Evolutionary conservation across 2,113 vertebrate genomes (phyloP), one percentile per base, ranked within the genome.

Genomic region (Ramphastos sulfuratus): DNA sequence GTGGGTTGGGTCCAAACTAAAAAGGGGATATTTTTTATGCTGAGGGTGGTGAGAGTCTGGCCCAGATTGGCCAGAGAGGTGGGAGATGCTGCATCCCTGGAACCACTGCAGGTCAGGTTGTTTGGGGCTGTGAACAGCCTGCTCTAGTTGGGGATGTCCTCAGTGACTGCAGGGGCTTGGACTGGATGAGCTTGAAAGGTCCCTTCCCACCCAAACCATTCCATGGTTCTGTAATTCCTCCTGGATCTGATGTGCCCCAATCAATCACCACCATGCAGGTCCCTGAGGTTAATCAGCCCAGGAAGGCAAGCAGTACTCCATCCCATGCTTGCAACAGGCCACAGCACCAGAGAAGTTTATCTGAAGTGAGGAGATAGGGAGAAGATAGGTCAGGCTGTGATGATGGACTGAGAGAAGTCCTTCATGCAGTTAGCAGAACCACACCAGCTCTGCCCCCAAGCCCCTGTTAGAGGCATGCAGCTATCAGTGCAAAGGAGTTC

Each of bases 401-500:
- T n/a, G 75, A 30, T 3, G 50, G 72, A 46, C 88, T 61, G 24
- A 24, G 35, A 94, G 71, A 91, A 72, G 58, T 64, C 59, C 95
- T 93, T 94, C 93, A 93, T 97, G 96, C 97, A 94, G 96, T 97
- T 97, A 98, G 96, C 95, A 39, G 63, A 85, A 55, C 56, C 94
- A 66, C 15, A 18, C 54, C 56, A 52, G 75, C 87, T 5, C 42
- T 83, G 81, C 89, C 83, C 95, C 88, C 97, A 88, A 94, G 96
- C 96, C 90, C 91, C 54, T n/a, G 83, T 85, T 95, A 88, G 96
- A 60, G 21, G 92, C 98, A 97, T 82, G 74, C 97, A 96, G 89
- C 79, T 91, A 88, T n/a, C 95, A 96, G 94, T 94, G 93, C 95
- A 98, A 96, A 97, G 86, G 95, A 97, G 95, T 96, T 94, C 96